Conservation (phyloP, 2,113 vertebrate species). For the Lipotes vexillifer region DNA sequence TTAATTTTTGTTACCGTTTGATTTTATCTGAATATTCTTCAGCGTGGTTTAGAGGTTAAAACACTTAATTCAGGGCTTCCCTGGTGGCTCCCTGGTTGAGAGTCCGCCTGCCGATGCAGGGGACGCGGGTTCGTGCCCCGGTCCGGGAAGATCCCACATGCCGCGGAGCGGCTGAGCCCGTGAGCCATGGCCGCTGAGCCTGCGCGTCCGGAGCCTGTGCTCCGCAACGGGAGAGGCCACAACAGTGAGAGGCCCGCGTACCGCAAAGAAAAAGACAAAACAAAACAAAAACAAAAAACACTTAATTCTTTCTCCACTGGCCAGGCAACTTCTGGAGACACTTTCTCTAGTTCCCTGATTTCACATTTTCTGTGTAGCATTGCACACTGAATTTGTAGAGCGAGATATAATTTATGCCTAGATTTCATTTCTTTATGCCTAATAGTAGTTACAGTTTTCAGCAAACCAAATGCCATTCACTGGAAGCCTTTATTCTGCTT, state of each 20-base stretch:
- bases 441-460: neutral
- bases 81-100: too few species aligned
- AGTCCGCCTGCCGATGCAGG: too few species aligned
- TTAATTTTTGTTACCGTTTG: neutral
- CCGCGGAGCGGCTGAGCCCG: too few species aligned
- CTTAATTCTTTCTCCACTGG: neutral
- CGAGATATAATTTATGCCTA: neutral
- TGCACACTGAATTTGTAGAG: neutral
- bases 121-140: too few species aligned
- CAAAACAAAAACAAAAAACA: too few species aligned
- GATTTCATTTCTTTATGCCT: conserved; percentile 2
- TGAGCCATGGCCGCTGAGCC: too few species aligned
- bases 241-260: too few species aligned
- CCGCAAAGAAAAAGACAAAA: too few species aligned
- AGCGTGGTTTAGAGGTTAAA: conserved; percentile 6
- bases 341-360: neutral
- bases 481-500: neutral
- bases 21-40: neutral
- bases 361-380: neutral
- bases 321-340: neutral
- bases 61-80: neutral
- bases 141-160: too few species aligned
- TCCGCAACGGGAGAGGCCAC: too few species aligned
- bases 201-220: too few species aligned
- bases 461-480: neutral